Evolutionary conservation across 2,113 vertebrate genomes (phyloP), one percentile per base, ranked within the genome.

Genomic region (Hydrochoerus hydrochaeris): DNA sequence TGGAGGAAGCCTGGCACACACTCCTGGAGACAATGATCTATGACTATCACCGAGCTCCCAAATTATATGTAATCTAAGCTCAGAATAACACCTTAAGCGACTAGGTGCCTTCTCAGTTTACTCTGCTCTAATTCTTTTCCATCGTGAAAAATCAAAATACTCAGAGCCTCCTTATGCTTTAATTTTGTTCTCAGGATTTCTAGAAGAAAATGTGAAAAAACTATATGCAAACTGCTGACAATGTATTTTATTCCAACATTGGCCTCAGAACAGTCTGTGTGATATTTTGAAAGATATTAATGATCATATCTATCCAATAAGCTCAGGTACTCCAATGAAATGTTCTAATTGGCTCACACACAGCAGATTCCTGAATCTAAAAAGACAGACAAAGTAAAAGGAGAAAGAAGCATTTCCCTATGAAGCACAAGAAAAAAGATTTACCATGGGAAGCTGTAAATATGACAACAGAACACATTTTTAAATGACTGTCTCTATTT

Each of bases 141-240:
- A 52, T 14, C 26, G 19, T 44, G 41, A 71, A 89, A 93, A 58
- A 73, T 20, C 3, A 16, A 30, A 52, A 28, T 30, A 91, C 20
- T n/a, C 13, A n/a, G 28, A 5, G 44, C 92, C 58, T 88, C 91
- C 63, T 93, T 78, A 46, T 69, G 81, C 78, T 94, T 97, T 85
- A 14, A 38, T 73, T 94, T 85, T 91, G 87, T 86, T 84, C 85
- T 88, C 17, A 44, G 19, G 13, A 24, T 85, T 91, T 97, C 88
- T n/a, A 92, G 97, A 97, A 94, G 46, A 96, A 97, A 98, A 32
- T 62, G 0, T 65, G n/a, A 95, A 62, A 44, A 96, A 92, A 44
- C 35, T 58, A 81, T 20, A 81, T 20, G 73, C 57, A 95, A 75
- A 75, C 30, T 90, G 8, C 57, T 95, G 49, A 52, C 49, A 52